Evolutionary conservation across 2,113 vertebrate species (phyloP), one percentile per base, ranked within the genome.

Genomic region (Puffinus mauretanicus): DNA sequence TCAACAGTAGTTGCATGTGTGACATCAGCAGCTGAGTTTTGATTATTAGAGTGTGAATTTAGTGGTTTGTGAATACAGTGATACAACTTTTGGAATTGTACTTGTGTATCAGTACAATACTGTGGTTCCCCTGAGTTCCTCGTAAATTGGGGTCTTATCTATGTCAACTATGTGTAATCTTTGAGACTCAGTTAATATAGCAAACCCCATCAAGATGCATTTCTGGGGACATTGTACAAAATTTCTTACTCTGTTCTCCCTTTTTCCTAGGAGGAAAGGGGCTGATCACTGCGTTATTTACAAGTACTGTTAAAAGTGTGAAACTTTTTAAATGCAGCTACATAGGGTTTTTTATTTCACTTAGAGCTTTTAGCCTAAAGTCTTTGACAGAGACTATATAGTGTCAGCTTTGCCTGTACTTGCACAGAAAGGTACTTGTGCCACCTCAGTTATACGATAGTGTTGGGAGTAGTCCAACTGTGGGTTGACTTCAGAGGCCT

Each of bases 1-100:
- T 40, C 34, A 29, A 1, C 86, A 64, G 42, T 62, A 58, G 42
- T 32, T 66, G 10, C 0, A 0, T 65, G 14, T 73, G 42, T 78
- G 85, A 40, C 10, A 36, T 29, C 12, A 84, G 36, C 16, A 69
- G 30, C 7, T 19, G 51, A 78, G 9, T 67, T 91, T 84, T 62
- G 18, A 21, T 67, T 72, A 38, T 77, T 46, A 34, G 20, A 51
- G 22, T 36, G 14, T 70, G 27, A 80, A 51, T 88, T 86, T 14
- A 64, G 34, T 0, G 0, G 21, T 65, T 77, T 73, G 11, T 94
- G 20, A 77, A 26, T 67, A 42, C 10, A 46, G 11, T 65, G 84
- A 24, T 18, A 19, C 10, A 82, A 9, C n/a, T 64, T 88, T 16
- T 82, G 65, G 19, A 69, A 40, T 25, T 49, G 18, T 30, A 40